phyloP scores from a whole-genome alignment of 2,113 vertebrate genomes.

The Calyptommatus sinebrachiatus region DNA sequence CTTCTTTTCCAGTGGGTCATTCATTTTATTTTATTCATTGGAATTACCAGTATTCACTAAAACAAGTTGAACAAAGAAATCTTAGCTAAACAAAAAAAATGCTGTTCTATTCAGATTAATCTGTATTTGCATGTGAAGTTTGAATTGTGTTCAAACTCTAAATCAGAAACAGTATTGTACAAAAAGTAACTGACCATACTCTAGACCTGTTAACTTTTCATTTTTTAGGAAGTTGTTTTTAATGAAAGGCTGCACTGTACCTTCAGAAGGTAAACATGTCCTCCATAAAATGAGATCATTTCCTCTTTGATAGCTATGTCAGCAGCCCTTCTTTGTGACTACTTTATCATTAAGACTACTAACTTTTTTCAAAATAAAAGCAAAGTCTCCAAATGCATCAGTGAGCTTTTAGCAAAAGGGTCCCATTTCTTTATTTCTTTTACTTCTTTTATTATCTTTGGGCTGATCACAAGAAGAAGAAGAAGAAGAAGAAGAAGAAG shows the following conservation, averaged over 20 bases:
- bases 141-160: not conserved
- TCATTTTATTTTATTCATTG: not conserved
- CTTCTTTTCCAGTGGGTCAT: slow-evolving; percentile 16
- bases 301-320: not conserved
- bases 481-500: no score
- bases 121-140: not conserved
- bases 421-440: no score
- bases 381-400: not conserved
- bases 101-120: slow-evolving; percentile 7
- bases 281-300: not conserved
- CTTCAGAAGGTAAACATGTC: not conserved
- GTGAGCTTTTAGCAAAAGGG: not conserved
- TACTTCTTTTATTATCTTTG: no score
- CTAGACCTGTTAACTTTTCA: not conserved
- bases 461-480: no score
- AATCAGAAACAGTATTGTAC: not conserved
- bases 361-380: not conserved
- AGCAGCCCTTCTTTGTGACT: no score
- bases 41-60: not conserved
- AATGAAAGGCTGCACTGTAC: not conserved
- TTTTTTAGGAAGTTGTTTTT: not conserved
- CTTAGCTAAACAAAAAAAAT: not conserved
- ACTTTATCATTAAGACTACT: no score
- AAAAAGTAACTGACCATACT: not conserved
- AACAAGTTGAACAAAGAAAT: slow-evolving; percentile 3